Conservation (phyloP, 1,140 invertebrate species). For the Hesperophylax magnus region DNA sequence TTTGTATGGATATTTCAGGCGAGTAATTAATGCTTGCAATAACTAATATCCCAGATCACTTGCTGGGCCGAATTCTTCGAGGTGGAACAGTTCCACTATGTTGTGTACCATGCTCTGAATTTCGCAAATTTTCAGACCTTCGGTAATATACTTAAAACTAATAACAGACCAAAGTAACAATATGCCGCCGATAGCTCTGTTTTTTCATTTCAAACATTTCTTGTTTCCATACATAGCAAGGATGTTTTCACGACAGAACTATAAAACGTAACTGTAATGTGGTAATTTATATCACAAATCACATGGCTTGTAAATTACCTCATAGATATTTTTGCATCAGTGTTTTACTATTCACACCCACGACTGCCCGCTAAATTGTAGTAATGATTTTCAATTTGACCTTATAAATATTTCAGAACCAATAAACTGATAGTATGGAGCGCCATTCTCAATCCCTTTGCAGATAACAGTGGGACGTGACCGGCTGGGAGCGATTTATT, state of each 20-base stretch:
- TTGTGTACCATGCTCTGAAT: no score
- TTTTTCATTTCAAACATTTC: no score
- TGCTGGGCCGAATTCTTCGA: no score
- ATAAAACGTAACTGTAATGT: neutral
- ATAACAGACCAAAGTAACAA: no score
- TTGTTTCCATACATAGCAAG: no score
- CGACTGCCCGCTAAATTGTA: neutral
- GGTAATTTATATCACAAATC: neutral
- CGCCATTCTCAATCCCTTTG: neutral
- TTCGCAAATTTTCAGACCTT: no score
- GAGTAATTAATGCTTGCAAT: no score
- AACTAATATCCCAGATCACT: no score
- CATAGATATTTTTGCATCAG: neutral
- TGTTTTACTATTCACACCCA: neutral
- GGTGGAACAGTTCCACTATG: no score
- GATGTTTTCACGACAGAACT: neutral
- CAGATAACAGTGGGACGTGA: slow-evolving; percentile 28
- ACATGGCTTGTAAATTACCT: neutral
- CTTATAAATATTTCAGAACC: slow-evolving; percentile 22
- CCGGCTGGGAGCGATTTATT: slow-evolving; percentile 21
- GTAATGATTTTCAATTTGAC: neutral
- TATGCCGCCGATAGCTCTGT: no score
- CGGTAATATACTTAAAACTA: no score
- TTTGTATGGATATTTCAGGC: no score
- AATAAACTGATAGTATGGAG: slow-evolving; percentile 11